Conservation (phyloP, 2,797 vertebrate species). For the Acipenser transmontanus region DNA sequence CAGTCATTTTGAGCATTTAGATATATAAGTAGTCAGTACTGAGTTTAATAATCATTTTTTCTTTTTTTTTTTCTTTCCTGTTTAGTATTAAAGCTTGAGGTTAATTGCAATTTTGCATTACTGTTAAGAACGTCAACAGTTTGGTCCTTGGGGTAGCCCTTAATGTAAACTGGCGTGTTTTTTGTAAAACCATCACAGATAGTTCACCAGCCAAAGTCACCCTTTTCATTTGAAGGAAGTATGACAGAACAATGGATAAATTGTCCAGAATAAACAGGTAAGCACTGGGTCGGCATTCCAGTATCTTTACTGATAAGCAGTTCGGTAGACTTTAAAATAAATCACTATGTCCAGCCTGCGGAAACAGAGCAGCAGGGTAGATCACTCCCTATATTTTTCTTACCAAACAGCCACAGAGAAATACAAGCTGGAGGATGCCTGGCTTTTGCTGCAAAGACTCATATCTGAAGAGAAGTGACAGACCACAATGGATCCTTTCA, state of each 20-base stretch:
- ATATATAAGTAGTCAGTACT: too few relatives aligned
- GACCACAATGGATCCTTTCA: slow-evolving; percentile 42
- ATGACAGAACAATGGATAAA: slow-evolving; percentile 49
- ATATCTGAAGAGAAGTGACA: slow-evolving; percentile 42
- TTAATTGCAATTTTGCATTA: too few relatives aligned
- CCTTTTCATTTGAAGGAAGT: slow-evolving; percentile 43
- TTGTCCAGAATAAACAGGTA: slow-evolving; percentile 46
- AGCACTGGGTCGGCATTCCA: slow-evolving; percentile 40
- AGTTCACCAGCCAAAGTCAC: slow-evolving; percentile 31
- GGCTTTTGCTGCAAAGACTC: slow-evolving; percentile 30
- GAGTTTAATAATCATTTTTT: too few relatives aligned
- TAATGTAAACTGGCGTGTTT: neutral
- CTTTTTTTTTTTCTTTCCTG: too few relatives aligned
- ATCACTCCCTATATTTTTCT: slow-evolving; percentile 32
- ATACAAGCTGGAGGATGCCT: slow-evolving; percentile 31
- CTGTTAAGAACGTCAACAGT: too few relatives aligned
- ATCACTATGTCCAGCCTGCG: slow-evolving; percentile 28
- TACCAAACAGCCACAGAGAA: slow-evolving; percentile 21
- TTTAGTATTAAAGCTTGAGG: too few relatives aligned
- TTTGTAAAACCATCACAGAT: slow-evolving; percentile 9
- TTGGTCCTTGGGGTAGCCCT: too few relatives aligned
- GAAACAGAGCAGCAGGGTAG: slow-evolving; percentile 25
- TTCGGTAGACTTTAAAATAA: slow-evolving; percentile 42
- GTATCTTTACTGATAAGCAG: slow-evolving; percentile 53
- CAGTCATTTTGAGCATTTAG: too few relatives aligned